Evolutionary conservation across 2,113 vertebrate species (phyloP), one percentile per base, ranked within the genome.

Genomic region (Epinephelus moara): DNA sequence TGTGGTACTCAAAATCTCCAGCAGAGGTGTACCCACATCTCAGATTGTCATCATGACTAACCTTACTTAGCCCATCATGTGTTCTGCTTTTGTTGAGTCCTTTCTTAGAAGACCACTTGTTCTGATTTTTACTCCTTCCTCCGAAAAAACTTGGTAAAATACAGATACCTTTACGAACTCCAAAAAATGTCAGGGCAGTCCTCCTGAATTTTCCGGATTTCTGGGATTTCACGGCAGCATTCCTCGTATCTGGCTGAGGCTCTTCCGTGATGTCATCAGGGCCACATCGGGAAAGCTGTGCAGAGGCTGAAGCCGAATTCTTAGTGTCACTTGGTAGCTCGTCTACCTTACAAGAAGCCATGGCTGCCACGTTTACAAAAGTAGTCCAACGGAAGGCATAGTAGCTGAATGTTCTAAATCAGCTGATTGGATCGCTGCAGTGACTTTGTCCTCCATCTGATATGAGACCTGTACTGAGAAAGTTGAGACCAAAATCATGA

Each of bases 111-210:
- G 90, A 90, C 64, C 84, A 95, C 83, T 97, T 98, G 56, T 85
- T 95, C 40, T 86, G 96, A 90, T 94, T 94, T 95, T 97, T 98
- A 90, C 85, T 96, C 71, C 95, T 95, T 40, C 97, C 96, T 4
- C 97, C 95, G 27, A 99, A 99, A 88, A 99, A 98, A 84, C 96
- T 98, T 1, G 98, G 98, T 75, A 99, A 92, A 21, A 98, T 96
- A 79, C 97, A 99, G 83, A 99, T 98, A 88, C 96, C 96, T 83
- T 96, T 97, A 76, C 97, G 97, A 70, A 97, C 97, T 14, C 98
- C 96, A 3, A 99, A 99, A 67, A 99, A 96, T 21, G 96, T 98
- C 81, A 99, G 94, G 15, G 98, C 97, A 0, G 97, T 97, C 92
- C 97, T 97, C 89, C 95, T 96, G 76, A 97, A 96, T 94, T 96